Base-by-base conservation (phyloP, 2,888 invertebrate genomes). In the Brenthis hecate region DNA sequence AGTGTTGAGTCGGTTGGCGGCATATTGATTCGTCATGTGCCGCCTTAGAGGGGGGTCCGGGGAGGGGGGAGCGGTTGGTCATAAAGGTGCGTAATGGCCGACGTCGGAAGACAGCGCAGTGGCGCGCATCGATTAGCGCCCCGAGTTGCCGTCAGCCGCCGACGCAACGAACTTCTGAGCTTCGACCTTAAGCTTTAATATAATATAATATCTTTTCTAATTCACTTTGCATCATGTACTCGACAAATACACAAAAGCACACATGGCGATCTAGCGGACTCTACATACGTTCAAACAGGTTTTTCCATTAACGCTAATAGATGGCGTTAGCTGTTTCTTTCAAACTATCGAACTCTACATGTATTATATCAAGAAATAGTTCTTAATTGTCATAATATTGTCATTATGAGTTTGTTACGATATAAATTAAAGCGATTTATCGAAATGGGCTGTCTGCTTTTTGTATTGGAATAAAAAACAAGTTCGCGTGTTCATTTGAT, bases 51-150 rank as follows among this genome's bases (percentile, higher is more conserved):
- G 84, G 70, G 77, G 72, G 53, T 73, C 64, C 75, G 56, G 80
- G 79, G 80, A 79, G 79, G 81, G 81, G 82, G 83, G 82, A 80
- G 81, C 80, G 85, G 89, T 87, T 87, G 90, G 93, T 94, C 94
- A 95, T 95, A 95, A 95, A 95, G 95, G 95, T 95, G 95, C 95
- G 95, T 95, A 95, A 95, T 95, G 94, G 95, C 93, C 93, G 94
- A 92, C 88, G 91, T 92, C 93, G 94, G 94, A 94, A 94, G 94
- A 94, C 93, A 94, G 94, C 94, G 94, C 93, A 94, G 94, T 94
- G 89, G 85, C 90, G 94, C 94, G 94, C 94, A 95, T 95, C 95
- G 95, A 95, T 95, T 95, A 94, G 94, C 86, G 92, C 92, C 90
- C 93, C 73, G 57, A 72, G 66, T 89, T 93, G 92, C 66, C 91